Percentiles rank a stretch among this genome's conserved stretches.
Evolutionary conservation across 2,888 invertebrate genomes (phyloP).

Genomic region (Cryptocephalus moraei): DNA sequence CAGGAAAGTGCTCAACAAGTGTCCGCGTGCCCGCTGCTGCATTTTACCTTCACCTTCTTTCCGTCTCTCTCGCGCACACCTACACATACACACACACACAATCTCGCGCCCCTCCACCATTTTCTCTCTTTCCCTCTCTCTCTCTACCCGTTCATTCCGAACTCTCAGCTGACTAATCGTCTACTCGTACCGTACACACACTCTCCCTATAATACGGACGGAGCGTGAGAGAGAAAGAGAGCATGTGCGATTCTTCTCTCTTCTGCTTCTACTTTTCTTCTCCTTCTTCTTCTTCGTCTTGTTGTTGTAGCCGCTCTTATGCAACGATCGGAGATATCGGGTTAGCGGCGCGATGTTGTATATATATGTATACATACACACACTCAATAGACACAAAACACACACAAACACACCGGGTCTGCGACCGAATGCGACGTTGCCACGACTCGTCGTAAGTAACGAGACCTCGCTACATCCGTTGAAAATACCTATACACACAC

Average conservation of each 20-base stretch:
- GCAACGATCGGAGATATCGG: conserved; percentile 12
- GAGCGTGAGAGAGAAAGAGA: no score
- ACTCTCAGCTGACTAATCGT: conserved; percentile 12
- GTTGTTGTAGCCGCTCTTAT: conserved; percentile 11
- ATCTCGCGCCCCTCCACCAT: conserved; percentile 6
- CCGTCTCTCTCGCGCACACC: conserved; percentile 4
- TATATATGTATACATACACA: no score
- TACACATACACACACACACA: neutral
- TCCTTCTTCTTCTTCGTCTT: conserved; percentile 6
- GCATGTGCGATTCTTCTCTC: conserved; percentile 2
- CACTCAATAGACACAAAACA: no score
- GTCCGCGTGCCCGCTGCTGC: conserved; percentile 3
- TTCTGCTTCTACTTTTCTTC: conserved; percentile 1
- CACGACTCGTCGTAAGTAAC: neutral
- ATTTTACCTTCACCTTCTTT: neutral
- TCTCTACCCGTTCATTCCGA: conserved; percentile 1
- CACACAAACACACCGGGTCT: conserved; percentile 6
- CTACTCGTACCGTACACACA: neutral
- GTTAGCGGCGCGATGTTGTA: no score
- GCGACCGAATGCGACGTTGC: conserved; percentile 9
- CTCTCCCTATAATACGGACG: neutral
- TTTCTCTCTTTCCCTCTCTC: conserved; percentile 5
- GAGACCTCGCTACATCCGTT: no score
- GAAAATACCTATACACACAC: no score
- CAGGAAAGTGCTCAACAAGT: conserved; percentile 14